phyloP scores from a whole-genome alignment of 2,113 vertebrate species.

The Acinonyx jubatus region DNA sequence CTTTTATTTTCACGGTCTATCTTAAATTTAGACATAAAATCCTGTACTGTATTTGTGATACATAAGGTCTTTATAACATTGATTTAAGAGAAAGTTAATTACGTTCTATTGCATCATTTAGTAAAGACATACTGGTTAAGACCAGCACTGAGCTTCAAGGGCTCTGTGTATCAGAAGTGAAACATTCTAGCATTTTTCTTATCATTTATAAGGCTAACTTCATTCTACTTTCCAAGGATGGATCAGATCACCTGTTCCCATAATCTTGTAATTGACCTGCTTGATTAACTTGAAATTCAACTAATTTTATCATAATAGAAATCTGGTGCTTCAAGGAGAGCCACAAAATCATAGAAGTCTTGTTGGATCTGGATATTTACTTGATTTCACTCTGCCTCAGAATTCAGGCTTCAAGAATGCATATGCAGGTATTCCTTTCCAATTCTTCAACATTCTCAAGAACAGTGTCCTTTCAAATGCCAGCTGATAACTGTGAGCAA shows the following conservation, averaged over 20 bases:
- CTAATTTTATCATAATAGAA: constrained; percentile 49
- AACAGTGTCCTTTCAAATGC: background rate
- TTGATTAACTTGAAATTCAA: constrained; percentile 60
- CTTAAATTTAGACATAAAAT: background rate
- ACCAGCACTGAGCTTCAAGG: background rate
- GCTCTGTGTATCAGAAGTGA: background rate
- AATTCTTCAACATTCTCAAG: background rate
- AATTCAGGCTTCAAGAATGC: background rate
- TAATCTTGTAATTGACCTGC: constrained; percentile 4
- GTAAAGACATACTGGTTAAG: background rate
- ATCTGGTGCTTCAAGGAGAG: background rate
- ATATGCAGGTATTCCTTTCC: background rate
- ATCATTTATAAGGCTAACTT: constrained; percentile 13
- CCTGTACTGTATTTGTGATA: background rate
- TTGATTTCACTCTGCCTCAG: background rate
- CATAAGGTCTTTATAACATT: background rate
- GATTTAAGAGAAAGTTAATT: background rate
- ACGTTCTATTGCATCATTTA: background rate
- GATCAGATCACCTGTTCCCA: background rate
- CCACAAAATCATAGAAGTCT: constrained; percentile 33
- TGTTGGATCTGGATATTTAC: constrained; percentile 6
- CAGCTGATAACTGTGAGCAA: background rate
- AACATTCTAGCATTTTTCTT: background rate
- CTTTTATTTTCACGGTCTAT: background rate
- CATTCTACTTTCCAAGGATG: background rate